Percentiles rank a stretch among this genome's conserved stretches.
phyloP scores from a whole-genome alignment of 2,888 invertebrate genomes.

The Lydus trimaculatus region DNA sequence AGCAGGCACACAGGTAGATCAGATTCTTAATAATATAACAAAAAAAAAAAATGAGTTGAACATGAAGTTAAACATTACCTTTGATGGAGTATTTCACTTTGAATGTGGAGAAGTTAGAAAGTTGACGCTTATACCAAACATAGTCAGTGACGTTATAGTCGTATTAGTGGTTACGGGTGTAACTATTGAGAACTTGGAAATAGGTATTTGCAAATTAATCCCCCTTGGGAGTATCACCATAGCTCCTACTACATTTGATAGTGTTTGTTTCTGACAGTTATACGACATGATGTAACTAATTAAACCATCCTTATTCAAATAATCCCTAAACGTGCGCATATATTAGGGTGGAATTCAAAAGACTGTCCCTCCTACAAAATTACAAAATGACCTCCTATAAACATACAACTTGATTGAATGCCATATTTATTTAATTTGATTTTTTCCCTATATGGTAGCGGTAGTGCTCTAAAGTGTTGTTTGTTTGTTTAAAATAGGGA shows the following conservation, averaged over 20 bases:
- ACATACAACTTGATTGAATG: constrained; percentile 25
- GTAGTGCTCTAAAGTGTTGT: neutral
- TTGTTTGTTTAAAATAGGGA: neutral
- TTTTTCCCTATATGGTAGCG: neutral
- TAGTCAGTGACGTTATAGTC: constrained; percentile 19
- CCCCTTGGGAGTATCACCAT: constrained; percentile 27
- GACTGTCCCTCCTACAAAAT: constrained; percentile 14
- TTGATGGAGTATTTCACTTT: constrained; percentile 11
- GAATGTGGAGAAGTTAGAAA: constrained; percentile 10
- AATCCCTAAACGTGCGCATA: constrained; percentile 6
- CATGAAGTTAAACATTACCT: neutral
- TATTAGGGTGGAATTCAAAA: neutral
- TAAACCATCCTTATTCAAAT: constrained; percentile 28
- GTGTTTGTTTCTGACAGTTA: constrained; percentile 32
- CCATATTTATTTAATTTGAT: constrained; percentile 22
- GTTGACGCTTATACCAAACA: constrained; percentile 6
- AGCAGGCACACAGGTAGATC: neutral
- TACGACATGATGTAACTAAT: constrained; percentile 34
- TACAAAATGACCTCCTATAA: constrained; percentile 25
- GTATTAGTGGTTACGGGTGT: constrained; percentile 17
- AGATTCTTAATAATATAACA: neutral
- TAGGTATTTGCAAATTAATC: constrained; percentile 32
- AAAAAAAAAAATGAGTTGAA: neutral
- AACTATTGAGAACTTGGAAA: constrained; percentile 29
- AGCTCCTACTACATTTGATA: constrained; percentile 25